phyloP scores from a whole-genome alignment of 2,113 vertebrate genomes.

The Malurus melanocephalus region DNA sequence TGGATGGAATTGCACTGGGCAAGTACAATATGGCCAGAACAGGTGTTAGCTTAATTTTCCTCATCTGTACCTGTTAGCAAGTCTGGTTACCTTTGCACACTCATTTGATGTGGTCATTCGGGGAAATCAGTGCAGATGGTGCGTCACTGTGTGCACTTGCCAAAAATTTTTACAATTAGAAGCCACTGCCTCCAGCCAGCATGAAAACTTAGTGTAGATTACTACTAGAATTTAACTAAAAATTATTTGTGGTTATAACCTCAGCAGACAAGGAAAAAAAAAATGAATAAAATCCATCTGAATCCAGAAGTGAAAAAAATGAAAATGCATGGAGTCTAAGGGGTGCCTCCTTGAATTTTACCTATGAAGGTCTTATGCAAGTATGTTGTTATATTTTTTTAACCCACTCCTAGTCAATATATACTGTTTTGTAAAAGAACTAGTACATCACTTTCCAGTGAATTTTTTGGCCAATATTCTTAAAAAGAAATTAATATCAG shows the following conservation, averaged over 20 bases:
- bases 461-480: background rate
- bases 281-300: background rate
- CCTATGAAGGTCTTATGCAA: background rate
- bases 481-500: background rate
- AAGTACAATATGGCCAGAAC: slow-evolving; percentile 12
- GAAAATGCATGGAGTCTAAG: background rate
- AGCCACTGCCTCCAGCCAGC: background rate
- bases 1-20: background rate
- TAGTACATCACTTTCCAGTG: background rate
- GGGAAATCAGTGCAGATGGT: slow-evolving; percentile 25
- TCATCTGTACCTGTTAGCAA: slow-evolving; percentile 4
- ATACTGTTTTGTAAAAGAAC: background rate
- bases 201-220: background rate
- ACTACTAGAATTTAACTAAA: background rate
- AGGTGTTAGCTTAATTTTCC: slow-evolving; percentile 36
- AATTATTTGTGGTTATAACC: background rate
- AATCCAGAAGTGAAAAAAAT: background rate
- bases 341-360: background rate
- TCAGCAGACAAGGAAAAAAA: background rate
- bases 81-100: slow-evolving; percentile 33
- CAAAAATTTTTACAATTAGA: background rate
- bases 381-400: background rate
- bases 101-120: background rate
- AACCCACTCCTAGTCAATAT: background rate
- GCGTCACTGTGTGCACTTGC: background rate